Evolutionary conservation across 1,140 invertebrate genomes (phyloP), one percentile per base, ranked within the genome.

Genomic region (Branchinecta lynchi): DNA sequence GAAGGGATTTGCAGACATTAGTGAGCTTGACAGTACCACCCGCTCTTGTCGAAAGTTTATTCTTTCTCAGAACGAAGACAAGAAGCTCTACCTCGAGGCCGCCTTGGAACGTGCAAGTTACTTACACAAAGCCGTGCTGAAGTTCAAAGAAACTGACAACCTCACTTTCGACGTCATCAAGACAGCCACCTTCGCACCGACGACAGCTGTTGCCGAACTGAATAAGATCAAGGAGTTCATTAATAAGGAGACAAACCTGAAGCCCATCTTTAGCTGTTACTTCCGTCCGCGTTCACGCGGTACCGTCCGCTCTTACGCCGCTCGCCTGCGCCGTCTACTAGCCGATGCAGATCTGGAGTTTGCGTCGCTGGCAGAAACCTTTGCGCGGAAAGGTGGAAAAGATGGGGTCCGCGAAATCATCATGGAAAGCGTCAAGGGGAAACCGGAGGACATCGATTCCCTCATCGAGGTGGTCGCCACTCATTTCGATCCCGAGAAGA

Each of bases 321-420:
- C 51, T 15, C 12, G 17, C 2, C 51, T 60, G 2, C 51, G 51
- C 12, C 51, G 51, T 12, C 51, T 60, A 15, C 51, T 60, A 3
- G 51, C 17, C 17, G 51, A 60, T 6, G 51, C 51, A 3, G 51
- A 60, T 20, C 51, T 60, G 17, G 51, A 60, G 6, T 60, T 60
- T 6, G 51, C 51, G 12, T 60, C 51, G 12, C 17, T 60, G 1
- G 51, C 51, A 15, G 51, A 60, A 60, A 60, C 51, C 3, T 60
- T 60, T 6, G 51, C 51, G 12, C 51, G 51, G 12, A 60, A 60
- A 60, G 51, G 51, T 3, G 51, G 51, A 60, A 60, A 60, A 60
- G 51, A 60, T 60, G 51, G 51, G 12, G 51, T 60, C 51, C 51
- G 51, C 51, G 51, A 60, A 2, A 60, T 60, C 12, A 60, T 60